Evolutionary conservation across 2,888 invertebrate genomes (phyloP), one percentile per base, ranked within the genome.

Genomic region (Parapristionchus giblindavisi): DNA sequence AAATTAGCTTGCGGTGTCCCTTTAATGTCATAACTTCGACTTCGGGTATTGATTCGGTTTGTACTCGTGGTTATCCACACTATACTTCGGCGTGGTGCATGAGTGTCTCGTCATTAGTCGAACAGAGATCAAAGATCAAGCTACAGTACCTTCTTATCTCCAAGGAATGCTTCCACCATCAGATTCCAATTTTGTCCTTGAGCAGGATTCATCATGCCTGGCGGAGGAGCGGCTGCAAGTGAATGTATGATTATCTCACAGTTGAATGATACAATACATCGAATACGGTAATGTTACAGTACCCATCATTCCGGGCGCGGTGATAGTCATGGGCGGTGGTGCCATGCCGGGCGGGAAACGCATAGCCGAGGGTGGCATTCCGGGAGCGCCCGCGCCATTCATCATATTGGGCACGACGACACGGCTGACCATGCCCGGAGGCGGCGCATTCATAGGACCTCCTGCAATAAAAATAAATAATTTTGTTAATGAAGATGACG

Each of bases 91-190:
- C n/a, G n/a, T n/a, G n/a, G n/a, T n/a, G n/a, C n/a, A n/a, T n/a
- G n/a, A n/a, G n/a, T n/a, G n/a, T n/a, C n/a, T n/a, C n/a, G n/a
- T n/a, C n/a, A n/a, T n/a, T n/a, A n/a, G n/a, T n/a, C n/a, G n/a
- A 48, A 48, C 21, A 48, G 48, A 21, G 21, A 48, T 48, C 21
- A 21, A 48, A 48, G 21, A 48, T 48, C 21, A 48, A 48, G 48
- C 48, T 24, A n/a, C n/a, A n/a, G n/a, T n/a, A 56, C 32, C 56
- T 71, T 71, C 61, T 73, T 48, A 17, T 73, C 61, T 5, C 73
- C 73, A 5, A 73, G 61, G 27, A 73, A 73, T 8, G 73, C 73
- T 11, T 73, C 73, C 24, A 73, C 73, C 73, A 73, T 73, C 60
- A 73, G 61, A 73, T 73, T 73, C 73, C 73, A 73, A 36, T 73